A percentile compares a stretch with the other conserved stretches of the same genome.
Conservation (phyloP, 1,140 invertebrate species). For the Dinoponera quadriceps region DNA sequence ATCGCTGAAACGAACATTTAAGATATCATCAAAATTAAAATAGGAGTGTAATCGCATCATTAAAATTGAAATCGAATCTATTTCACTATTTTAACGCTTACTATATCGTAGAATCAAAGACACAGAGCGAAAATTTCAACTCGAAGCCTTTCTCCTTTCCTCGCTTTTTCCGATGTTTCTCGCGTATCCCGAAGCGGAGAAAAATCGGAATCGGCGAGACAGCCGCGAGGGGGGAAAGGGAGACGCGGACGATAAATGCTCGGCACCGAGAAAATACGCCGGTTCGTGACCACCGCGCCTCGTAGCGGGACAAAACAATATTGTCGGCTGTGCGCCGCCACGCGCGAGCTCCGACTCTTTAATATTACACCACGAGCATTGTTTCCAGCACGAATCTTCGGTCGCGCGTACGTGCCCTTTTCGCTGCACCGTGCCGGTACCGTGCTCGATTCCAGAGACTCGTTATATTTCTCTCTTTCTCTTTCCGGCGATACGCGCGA, state of each 20-base stretch:
- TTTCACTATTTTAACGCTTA: too few species aligned
- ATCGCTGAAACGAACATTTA: too few species aligned
- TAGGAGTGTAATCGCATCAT: too few species aligned
- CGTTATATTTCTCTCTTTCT: not conserved
- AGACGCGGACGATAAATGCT: conserved; percentile 60
- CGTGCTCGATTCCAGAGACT: conserved; percentile 36
- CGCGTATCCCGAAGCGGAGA: not conserved
- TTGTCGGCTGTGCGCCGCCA: conserved; percentile 62
- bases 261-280: conserved; percentile 55
- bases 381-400: conserved; percentile 75
- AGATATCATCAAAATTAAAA: too few species aligned
- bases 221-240: conserved; percentile 16
- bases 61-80: too few species aligned
- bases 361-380: conserved; percentile 71
- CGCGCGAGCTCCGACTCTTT: conserved; percentile 57
- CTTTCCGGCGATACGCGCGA: not conserved
- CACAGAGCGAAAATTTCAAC: too few species aligned
- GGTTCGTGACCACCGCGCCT: conserved; percentile 72
- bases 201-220: conserved; percentile 34
- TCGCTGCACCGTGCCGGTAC: conserved; percentile 47
- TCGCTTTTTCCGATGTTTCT: conserved; percentile 6
- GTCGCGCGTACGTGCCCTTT: conserved; percentile 62
- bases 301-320: conserved; percentile 71
- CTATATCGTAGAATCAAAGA: too few species aligned
- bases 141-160: too few species aligned